phyloP scores from a whole-genome alignment of 2,888 invertebrate species.

The Caenorhabditis afra region DNA sequence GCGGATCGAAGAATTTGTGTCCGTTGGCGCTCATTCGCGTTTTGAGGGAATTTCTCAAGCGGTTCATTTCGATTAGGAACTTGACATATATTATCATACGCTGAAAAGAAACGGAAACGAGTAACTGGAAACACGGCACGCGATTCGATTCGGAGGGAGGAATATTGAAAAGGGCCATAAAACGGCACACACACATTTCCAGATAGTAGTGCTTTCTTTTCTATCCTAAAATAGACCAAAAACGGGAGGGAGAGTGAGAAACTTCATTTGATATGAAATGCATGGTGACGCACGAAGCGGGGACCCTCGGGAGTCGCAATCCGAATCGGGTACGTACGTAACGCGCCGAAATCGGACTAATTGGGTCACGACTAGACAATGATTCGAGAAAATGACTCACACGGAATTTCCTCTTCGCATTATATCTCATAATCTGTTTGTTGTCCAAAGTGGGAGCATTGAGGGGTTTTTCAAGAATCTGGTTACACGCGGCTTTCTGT shows the following conservation, averaged over 20 bases:
- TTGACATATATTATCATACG: slow-evolving; percentile 68
- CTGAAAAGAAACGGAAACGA: slow-evolving; percentile 48
- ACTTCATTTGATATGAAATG: slow-evolving; percentile 47
- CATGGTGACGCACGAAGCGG: slow-evolving; percentile 32
- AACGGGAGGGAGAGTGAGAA: background rate
- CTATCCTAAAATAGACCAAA: slow-evolving; percentile 22
- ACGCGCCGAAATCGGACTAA: slow-evolving; percentile 1
- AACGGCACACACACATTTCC: slow-evolving; percentile 6
- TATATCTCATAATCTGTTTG: slow-evolving; percentile 74
- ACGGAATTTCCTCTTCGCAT: slow-evolving; percentile 75
- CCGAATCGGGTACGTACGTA: background rate
- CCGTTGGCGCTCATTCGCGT: slow-evolving; percentile 64
- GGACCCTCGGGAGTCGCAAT: background rate
- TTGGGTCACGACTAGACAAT: background rate
- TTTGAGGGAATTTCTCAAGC: slow-evolving; percentile 58
- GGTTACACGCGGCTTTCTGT: slow-evolving; percentile 66
- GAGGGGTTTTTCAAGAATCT: slow-evolving; percentile 63
- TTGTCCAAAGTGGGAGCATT: slow-evolving; percentile 71
- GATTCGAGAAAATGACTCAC: slow-evolving; percentile 55
- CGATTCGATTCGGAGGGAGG: background rate
- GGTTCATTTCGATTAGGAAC: slow-evolving; percentile 67
- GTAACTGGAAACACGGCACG: no score
- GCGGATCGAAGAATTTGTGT: slow-evolving; percentile 67
- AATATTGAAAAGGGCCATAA: background rate
- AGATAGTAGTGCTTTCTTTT: background rate